These are phyloP conservation scores for Dryadula phaetusa DNA, from an alignment of 2,888 invertebrate genomes.

Conservation along the genomic window DNA sequence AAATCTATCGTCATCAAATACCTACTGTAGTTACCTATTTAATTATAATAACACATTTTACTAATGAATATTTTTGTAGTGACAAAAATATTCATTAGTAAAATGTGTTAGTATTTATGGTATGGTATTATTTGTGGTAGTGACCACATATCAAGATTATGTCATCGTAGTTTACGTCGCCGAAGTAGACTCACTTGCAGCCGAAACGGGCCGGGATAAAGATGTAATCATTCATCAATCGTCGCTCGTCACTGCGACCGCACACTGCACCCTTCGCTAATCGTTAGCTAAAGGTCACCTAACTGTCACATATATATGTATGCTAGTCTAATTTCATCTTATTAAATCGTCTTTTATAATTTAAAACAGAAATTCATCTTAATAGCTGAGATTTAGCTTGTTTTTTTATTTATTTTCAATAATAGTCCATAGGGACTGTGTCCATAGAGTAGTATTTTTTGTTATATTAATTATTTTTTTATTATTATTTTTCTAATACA, in stretches of 20 bases:
- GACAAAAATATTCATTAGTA: too few species aligned
- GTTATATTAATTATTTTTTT: too few species aligned
- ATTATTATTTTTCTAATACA: too few species aligned
- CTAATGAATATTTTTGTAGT: too few species aligned
- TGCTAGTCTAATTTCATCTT: conserved; percentile 17
- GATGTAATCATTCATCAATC: conserved; percentile 80
- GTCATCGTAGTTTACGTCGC: conserved; percentile 24
- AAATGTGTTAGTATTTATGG: too few species aligned
- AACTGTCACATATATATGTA: conserved; percentile 23
- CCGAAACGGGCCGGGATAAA: conserved; percentile 58
- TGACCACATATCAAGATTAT: conserved; percentile 40
- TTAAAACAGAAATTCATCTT: not conserved
- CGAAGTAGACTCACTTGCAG: conserved; percentile 43
- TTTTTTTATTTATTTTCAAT: too few species aligned
- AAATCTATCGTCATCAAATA: too few species aligned
- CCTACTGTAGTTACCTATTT: too few species aligned
- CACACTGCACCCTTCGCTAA: conserved; percentile 64
- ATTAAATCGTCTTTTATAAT: not conserved
- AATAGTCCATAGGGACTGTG: too few species aligned
- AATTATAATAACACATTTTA: too few species aligned
- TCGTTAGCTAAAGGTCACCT: conserved; percentile 46
- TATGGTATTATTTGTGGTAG: too few species aligned
- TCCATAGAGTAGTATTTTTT: too few species aligned
- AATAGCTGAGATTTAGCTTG: not conserved
- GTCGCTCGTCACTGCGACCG: conserved; percentile 70